Evolutionary conservation across 2,888 invertebrate genomes (phyloP), one percentile per base, ranked within the genome.

Genomic region (Lingula anatina): DNA sequence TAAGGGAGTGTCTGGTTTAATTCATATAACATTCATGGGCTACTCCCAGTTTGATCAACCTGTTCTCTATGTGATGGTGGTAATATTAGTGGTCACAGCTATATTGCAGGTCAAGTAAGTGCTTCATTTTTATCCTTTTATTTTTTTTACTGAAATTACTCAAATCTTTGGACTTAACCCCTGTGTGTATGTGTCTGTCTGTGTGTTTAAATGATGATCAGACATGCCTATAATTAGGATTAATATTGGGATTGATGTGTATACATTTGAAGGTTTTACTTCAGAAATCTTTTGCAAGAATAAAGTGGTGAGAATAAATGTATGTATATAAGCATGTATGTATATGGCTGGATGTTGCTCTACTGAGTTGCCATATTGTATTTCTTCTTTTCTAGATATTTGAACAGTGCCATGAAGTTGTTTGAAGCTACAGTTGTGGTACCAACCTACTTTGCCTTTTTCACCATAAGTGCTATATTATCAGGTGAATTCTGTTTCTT

Each of bases 401-500:
- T 73, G n/a, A 73, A 73, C 54, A 57, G 64, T 51, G 72, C 73
- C 15, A 72, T 73, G 71, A 68, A 69, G 57, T 55, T 56, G 35
- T 68, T 67, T 61, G 64, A 68, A 47, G 62, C 73, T 20, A 71
- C 72, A n/a, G 64, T 68, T 25, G 73, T 73, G 5, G 73, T 73
- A 4, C 73, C 73, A 42, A 72, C 71, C 44, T 67, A 73, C 56
- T 73, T 73, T 62, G 73, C 71, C 37, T 71, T 73, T 58, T 73
- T 73, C 55, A 73, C 73, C 20, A 65, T 72, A 39, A 70, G 71
- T 59, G 72, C 73, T 27, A 72, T 73, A 42, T 41, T 71, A 9
- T 70, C 71, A 48, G 73, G 70, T 70, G n/a, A n/a, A n/a, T n/a
- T n/a, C n/a, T n/a, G n/a, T n/a, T n/a, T n/a, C n/a, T n/a, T n/a